Conservation (phyloP, 1,140 invertebrate genomes). For the Samia ricini region DNA sequence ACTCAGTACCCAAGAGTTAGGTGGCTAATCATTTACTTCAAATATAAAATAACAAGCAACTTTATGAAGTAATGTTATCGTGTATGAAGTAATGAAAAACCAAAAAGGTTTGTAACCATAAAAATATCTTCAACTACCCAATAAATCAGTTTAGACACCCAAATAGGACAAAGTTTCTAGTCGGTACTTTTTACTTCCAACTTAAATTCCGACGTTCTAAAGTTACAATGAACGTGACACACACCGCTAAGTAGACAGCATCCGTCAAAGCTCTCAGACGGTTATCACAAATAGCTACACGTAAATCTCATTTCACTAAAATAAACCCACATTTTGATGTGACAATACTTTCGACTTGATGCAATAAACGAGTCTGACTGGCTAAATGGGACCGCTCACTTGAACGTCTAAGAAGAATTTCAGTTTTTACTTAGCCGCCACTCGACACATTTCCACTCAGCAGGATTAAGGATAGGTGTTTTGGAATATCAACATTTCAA, state of each 20-base stretch:
- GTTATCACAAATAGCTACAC: not conserved
- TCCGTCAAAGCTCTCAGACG: not conserved
- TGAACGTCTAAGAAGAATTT: not conserved
- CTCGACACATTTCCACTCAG: not conserved
- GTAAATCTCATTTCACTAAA: not conserved
- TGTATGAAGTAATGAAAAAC: no score
- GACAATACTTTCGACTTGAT: not conserved
- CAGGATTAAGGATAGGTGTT: not conserved
- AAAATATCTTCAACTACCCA: no score
- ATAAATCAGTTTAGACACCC: not conserved
- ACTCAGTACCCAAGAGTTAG: no score
- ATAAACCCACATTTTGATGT: not conserved
- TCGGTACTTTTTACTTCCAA: not conserved
- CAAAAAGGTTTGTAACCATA: no score
- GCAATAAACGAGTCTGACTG: not conserved
- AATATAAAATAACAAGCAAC: no score
- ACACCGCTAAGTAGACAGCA: not conserved
- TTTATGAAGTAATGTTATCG: no score
- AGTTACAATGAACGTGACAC: not conserved
- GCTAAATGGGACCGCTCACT: not conserved
- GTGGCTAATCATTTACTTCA: no score
- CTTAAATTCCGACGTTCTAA: not conserved
- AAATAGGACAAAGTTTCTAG: not conserved
- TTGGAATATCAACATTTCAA: not conserved
- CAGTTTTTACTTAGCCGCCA: not conserved